These are phyloP conservation scores for Pseudochaenichthys georgianus DNA, from an alignment of 2,797 vertebrate genomes.

Conservation along the genomic window DNA sequence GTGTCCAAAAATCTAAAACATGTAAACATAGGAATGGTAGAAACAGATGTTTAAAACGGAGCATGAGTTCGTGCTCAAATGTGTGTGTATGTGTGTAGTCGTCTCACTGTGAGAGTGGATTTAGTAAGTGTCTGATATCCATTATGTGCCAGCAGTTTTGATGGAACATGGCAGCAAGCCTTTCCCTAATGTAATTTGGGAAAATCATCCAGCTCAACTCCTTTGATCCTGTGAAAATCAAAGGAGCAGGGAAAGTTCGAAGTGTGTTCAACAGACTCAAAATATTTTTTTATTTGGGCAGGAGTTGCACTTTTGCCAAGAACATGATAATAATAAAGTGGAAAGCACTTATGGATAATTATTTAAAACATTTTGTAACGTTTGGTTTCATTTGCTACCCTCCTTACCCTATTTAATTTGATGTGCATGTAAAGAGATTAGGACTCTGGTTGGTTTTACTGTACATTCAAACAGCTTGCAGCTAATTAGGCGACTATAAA, in stretches of 20 bases:
- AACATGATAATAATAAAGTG: conserved; percentile 5
- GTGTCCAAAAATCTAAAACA: conserved; percentile 35
- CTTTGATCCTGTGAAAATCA: conserved; percentile 66
- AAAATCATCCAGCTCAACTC: conserved; percentile 54
- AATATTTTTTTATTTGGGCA: conserved; percentile 33
- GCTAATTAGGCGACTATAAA: conserved; percentile 37
- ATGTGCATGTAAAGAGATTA: conserved; percentile 21
- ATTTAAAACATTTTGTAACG: not conserved
- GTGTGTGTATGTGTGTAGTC: not conserved
- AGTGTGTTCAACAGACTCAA: conserved; percentile 27
- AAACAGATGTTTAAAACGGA: conserved; percentile 58
- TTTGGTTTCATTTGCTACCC: conserved; percentile 30
- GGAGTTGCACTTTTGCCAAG: not conserved
- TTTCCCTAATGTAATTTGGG: conserved; percentile 62
- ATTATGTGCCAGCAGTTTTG: conserved; percentile 53
- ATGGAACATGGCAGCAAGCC: conserved; percentile 69
- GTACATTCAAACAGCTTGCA: conserved; percentile 30
- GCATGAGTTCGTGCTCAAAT: not conserved
- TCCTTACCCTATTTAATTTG: conserved; percentile 5
- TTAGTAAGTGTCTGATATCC: conserved; percentile 60
- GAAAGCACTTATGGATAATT: not conserved
- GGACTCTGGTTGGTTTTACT: conserved; percentile 25
- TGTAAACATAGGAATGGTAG: conserved; percentile 56
- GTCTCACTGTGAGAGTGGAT: conserved; percentile 32
- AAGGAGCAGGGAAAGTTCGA: conserved; percentile 47